Evolutionary conservation across 2,113 vertebrate genomes (phyloP).

Genomic region (Numida meleagris): DNA sequence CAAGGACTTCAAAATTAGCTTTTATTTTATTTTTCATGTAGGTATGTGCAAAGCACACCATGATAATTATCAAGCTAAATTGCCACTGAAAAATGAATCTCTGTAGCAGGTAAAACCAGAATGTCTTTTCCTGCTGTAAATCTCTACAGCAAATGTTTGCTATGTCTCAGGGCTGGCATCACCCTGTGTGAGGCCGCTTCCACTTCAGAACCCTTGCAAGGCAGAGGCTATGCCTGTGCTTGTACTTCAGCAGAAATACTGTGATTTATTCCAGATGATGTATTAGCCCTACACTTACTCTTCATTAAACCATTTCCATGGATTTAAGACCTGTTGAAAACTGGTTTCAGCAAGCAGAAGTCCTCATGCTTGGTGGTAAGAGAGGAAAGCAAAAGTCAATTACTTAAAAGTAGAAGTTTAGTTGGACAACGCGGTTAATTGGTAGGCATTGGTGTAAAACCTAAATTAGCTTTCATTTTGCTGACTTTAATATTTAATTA

Average conservation of each 20-base stretch:
- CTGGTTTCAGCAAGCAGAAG: neutral
- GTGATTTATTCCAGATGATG: neutral
- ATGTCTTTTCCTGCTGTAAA: neutral
- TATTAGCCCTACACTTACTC: neutral
- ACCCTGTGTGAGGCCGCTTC: neutral
- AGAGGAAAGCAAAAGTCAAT: neutral
- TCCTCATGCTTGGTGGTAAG: neutral
- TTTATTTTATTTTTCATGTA: conserved; percentile 50
- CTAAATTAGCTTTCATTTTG: neutral
- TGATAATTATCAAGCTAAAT: conserved; percentile 2
- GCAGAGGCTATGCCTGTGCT: rapidly evolving
- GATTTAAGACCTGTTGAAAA: neutral
- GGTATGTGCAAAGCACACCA: conserved; percentile 34
- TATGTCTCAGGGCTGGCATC: neutral
- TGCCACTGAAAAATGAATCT: conserved; percentile 38
- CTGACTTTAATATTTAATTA: neutral
- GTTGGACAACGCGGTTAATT: neutral
- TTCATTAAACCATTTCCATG: neutral
- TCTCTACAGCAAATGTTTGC: neutral
- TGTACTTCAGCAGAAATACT: neutral
- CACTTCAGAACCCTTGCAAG: neutral
- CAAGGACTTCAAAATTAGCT: conserved; percentile 47
- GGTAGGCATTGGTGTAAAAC: neutral
- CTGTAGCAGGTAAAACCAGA: conserved; percentile 1
- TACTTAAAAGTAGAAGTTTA: neutral